phyloP scores from a whole-genome alignment of 2,113 vertebrate species.

The Sinocyclocheilus anshuiensis region DNA sequence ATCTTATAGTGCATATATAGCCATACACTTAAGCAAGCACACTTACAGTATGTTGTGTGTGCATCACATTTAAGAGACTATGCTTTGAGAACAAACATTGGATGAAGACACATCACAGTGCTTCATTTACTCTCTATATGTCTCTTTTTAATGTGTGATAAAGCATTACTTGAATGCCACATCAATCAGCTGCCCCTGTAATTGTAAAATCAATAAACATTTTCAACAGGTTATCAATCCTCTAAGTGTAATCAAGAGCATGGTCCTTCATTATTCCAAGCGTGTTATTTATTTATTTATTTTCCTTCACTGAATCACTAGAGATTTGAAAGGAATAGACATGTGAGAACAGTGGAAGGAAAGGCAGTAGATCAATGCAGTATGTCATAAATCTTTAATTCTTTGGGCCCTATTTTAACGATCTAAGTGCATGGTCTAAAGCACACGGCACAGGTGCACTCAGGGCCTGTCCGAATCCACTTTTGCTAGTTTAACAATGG shows the following conservation, averaged over 20 bases:
- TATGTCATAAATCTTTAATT: background rate
- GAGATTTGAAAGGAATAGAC: background rate
- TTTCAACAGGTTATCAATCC: constrained; percentile 25
- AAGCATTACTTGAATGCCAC: background rate
- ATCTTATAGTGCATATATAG: background rate
- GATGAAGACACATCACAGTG: background rate
- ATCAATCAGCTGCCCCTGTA: constrained; percentile 3
- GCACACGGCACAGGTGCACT: too few relatives aligned
- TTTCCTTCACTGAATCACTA: background rate
- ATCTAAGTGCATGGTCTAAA: too few relatives aligned
- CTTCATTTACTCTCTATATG: background rate
- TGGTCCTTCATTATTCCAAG: constrained; percentile 6
- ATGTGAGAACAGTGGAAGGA: background rate
- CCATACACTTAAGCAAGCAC: background rate
- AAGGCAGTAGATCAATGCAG: background rate
- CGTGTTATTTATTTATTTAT: background rate
- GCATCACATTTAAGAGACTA: background rate
- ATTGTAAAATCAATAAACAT: constrained; percentile 33
- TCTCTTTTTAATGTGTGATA: constrained; percentile 16
- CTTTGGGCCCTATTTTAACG: too few relatives aligned
- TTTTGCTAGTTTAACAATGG: too few relatives aligned
- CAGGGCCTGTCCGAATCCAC: too few relatives aligned
- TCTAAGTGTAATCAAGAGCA: constrained; percentile 11
- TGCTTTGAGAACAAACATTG: background rate
- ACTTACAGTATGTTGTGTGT: background rate